A percentile compares a stretch with the other conserved stretches of the same genome.
Evolutionary conservation across 2,113 vertebrate genomes (phyloP).

Genomic region (Phaethon lepturus): DNA sequence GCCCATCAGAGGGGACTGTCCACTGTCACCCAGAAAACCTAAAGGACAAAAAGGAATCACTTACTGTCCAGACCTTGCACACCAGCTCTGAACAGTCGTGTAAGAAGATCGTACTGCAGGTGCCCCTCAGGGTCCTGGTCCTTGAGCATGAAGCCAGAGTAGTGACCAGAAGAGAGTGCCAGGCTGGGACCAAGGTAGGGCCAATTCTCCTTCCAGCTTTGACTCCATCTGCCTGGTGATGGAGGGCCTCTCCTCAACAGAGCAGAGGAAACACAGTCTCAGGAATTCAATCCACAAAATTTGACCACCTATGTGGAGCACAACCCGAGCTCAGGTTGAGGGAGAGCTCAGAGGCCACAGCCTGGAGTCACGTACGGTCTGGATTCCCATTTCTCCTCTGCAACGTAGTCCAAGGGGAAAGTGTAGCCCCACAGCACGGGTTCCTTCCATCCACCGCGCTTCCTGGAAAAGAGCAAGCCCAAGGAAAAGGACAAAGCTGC

Average conservation of each 20-base stretch:
- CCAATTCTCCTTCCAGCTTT: neutral
- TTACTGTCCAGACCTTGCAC: neutral
- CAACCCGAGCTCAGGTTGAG: neutral
- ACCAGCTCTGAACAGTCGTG: neutral
- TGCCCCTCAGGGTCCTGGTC: neutral
- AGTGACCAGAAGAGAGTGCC: neutral
- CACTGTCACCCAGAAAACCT: neutral
- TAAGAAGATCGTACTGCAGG: neutral
- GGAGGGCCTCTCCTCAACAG: neutral
- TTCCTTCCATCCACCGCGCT: neutral
- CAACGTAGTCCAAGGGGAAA: neutral
- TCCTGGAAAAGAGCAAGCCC: neutral
- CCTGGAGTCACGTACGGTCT: fast-evolving
- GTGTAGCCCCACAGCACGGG: neutral
- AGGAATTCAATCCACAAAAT: neutral
- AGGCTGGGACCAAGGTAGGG: neutral
- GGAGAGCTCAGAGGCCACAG: neutral
- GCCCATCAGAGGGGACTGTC: neutral
- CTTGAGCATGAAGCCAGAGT: neutral
- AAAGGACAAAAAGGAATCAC: neutral
- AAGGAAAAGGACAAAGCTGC: slow-evolving; percentile 10
- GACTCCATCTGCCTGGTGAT: neutral
- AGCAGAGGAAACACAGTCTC: neutral
- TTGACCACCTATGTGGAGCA: neutral
- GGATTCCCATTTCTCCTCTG: neutral